Base-by-base conservation (phyloP, 2,113 vertebrate genomes). In the Hirundichthys speculiger region DNA sequence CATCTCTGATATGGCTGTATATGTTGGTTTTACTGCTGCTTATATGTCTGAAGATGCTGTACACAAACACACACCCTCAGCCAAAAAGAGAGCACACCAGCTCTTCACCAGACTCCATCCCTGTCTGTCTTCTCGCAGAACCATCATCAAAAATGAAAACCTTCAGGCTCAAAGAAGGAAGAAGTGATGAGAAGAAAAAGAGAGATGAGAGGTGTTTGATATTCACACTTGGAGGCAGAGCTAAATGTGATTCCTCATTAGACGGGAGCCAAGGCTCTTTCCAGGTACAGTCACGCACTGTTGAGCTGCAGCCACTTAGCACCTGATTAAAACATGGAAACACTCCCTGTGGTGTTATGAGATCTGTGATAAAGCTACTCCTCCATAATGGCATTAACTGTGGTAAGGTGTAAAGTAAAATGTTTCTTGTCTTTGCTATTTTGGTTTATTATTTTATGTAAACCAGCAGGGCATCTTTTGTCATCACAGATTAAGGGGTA, bases 311-410 rank as follows among this genome's bases (percentile, higher is more conserved):
- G 73, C 86, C 88, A 90, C 86, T 90, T 91, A 91, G 82, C 84
- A 88, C 90, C 86, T 81, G 82, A 87, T 89, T 90, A 88, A 87
- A 88, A 90, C 70, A 83, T 78, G 68, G 82, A 88, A 91, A 90
- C 75, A 88, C 67, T 83, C 82, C 61, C 78, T 25, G 64, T 77
- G 69, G 77, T 77, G 77, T 73, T 77, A 41, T 65, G 60, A 69
- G 77, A 72, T 85, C 79, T 79, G 83, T 84, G 84, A 85, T 81
- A 81, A 79, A 65, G 50, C 49, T 67, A 45, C 74, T 81, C 56
- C 54, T 43, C 69, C 68, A 63, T 75, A 81, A 73, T 57, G 46
- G 54, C 61, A 56, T 72, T 75, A 79, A 64, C 51, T 72, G 55
- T 64, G 50, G 81, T 73, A 64, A 77, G 71, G 67, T 67, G 45